Percentiles rank a stretch among this genome's conserved stretches.
These are phyloP conservation scores for Cheilosia urbana DNA, from an alignment of 2,888 invertebrate genomes.

Conservation along the genomic window DNA sequence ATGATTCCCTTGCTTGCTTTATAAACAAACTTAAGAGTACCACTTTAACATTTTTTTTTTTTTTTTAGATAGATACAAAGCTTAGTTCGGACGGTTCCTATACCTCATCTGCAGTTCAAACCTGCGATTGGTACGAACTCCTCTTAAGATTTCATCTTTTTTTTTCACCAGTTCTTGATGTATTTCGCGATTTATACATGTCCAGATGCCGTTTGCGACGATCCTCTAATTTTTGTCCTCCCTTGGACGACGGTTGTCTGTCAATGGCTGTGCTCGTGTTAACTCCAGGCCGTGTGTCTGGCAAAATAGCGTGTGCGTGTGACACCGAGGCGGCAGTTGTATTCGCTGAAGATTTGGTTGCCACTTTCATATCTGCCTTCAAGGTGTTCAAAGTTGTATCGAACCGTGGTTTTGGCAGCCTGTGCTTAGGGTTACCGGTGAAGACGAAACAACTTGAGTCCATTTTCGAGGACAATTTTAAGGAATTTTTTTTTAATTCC, in stretches of 20 bases:
- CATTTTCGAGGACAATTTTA: conserved; percentile 30
- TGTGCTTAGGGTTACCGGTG: background rate
- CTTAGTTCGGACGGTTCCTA: conserved; percentile 83
- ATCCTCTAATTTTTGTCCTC: conserved; percentile 77
- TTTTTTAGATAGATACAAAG: no score
- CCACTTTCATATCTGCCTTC: background rate
- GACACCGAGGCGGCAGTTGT: conserved; percentile 4
- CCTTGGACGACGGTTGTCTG: conserved; percentile 8
- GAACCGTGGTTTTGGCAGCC: conserved; percentile 21
- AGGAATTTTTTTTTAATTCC: conserved; percentile 13
- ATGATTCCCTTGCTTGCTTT: background rate
- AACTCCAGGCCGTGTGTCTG: conserved; percentile 31
- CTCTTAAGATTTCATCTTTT: conserved; percentile 84
- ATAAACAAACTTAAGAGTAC: background rate
- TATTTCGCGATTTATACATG: conserved; percentile 80
- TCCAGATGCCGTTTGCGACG: conserved; percentile 80
- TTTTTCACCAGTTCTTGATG: conserved; percentile 57
- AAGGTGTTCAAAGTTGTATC: conserved; percentile 1
- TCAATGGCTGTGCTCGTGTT: conserved; percentile 42
- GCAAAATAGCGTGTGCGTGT: conserved; percentile 9
- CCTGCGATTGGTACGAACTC: conserved; percentile 89
- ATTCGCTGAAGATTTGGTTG: background rate
- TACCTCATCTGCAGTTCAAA: conserved; percentile 90
- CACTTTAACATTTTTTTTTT: no score
- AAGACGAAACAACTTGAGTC: background rate